These are phyloP conservation scores for Tiliacea aurago DNA, from an alignment of 2,888 invertebrate genomes.

Conservation along the genomic window DNA sequence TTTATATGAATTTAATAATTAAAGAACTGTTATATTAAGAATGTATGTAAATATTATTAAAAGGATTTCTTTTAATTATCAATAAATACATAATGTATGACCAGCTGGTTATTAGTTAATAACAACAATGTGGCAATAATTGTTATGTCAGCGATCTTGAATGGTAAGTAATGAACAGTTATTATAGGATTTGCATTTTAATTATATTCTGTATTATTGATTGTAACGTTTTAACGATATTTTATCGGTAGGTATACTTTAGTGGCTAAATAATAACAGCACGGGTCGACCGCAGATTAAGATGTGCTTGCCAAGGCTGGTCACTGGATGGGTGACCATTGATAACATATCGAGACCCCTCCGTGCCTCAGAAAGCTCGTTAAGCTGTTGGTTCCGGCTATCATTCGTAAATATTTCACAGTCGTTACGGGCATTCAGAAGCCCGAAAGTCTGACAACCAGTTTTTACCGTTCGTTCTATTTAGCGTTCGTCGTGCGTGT, in stretches of 20 bases:
- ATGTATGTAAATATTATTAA: slow-evolving; percentile 12
- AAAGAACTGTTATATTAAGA: too few relatives aligned
- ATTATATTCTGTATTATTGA: not conserved
- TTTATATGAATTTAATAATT: too few relatives aligned
- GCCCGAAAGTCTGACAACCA: not conserved
- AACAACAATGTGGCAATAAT: slow-evolving; percentile 30
- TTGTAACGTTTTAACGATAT: not conserved
- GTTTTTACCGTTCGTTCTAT: not conserved
- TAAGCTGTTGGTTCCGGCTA: not conserved
- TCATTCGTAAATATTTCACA: not conserved
- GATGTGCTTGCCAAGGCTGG: not conserved
- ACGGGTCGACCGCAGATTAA: not conserved
- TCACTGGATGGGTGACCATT: not conserved
- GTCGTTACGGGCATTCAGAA: not conserved
- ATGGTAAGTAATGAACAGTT: not conserved
- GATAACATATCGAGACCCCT: not conserved
- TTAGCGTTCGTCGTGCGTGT: too few relatives aligned
- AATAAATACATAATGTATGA: slow-evolving; percentile 28
- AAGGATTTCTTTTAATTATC: slow-evolving; percentile 17
- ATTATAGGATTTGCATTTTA: slow-evolving; percentile 23
- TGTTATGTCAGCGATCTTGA: slow-evolving; percentile 22
- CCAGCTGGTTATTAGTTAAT: slow-evolving; percentile 12
- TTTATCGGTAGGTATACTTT: not conserved
- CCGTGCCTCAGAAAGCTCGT: not conserved
- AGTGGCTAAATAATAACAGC: too few relatives aligned